Evolutionary conservation across 1,140 invertebrate genomes (phyloP).

Genomic region (Acromyrmex heyeri): DNA sequence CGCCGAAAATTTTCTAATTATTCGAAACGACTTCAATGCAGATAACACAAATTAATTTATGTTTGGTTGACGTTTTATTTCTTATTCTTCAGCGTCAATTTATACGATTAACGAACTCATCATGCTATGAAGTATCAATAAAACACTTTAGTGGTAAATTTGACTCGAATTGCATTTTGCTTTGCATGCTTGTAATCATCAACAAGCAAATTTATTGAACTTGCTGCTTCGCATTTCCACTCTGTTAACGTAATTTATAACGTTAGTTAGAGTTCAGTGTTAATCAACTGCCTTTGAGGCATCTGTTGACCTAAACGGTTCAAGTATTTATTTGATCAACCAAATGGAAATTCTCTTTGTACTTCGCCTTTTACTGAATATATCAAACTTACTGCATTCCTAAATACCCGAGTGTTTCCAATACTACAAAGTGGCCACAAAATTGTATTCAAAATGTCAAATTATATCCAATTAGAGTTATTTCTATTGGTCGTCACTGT

Average conservation of each 20-base stretch:
- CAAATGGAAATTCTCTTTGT: conserved; percentile 25
- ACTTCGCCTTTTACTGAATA: background rate
- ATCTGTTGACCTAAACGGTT: conserved; percentile 2
- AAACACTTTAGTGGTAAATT: conserved; percentile 17
- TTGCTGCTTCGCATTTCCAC: conserved; percentile 21
- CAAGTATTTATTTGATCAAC: conserved; percentile 38
- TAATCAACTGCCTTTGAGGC: conserved; percentile 40
- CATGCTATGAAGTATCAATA: background rate
- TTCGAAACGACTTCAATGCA: background rate
- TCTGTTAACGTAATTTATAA: conserved; percentile 46
- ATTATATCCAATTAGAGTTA: too few relatives aligned
- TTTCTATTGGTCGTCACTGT: too few relatives aligned
- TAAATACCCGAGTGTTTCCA: background rate
- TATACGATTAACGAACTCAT: background rate
- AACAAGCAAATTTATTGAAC: conserved; percentile 25
- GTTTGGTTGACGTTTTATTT: conserved; percentile 62
- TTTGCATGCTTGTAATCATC: background rate
- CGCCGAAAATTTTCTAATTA: conserved; percentile 1
- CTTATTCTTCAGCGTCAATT: conserved; percentile 25
- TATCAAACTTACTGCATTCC: background rate
- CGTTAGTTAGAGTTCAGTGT: conserved; percentile 17
- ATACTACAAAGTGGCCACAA: background rate
- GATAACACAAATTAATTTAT: conserved; percentile 55
- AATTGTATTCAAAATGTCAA: background rate
- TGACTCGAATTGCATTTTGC: background rate